phyloP scores from a whole-genome alignment of 2,113 vertebrate genomes.

The Corythoichthys intestinalis region DNA sequence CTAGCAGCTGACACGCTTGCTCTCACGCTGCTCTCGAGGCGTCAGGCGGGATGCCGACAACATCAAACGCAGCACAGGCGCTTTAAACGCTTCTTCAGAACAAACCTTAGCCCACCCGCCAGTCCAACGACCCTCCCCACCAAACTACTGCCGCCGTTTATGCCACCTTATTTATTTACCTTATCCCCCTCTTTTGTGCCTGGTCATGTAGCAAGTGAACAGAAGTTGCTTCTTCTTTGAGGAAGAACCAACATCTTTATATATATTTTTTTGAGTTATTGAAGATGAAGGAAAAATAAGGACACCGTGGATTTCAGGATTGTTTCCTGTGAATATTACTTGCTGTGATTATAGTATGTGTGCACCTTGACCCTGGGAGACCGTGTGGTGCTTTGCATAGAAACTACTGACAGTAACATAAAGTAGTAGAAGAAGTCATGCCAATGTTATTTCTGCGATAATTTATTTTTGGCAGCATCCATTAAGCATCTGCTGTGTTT shows the following conservation, averaged over 20 bases:
- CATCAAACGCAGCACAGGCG: conserved; percentile 29
- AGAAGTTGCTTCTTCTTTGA: neutral
- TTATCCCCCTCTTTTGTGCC: neutral
- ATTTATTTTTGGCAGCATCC: too few species aligned
- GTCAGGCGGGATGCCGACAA: neutral
- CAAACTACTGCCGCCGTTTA: neutral
- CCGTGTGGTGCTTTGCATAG: too few species aligned
- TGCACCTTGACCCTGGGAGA: too few species aligned
- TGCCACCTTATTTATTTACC: neutral
- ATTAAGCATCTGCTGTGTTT: too few species aligned
- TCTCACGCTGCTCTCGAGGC: conserved; percentile 27
- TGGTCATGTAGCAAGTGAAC: neutral
- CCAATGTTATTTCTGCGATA: too few species aligned
- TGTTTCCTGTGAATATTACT: too few species aligned
- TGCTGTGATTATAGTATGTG: too few species aligned
- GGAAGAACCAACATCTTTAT: neutral
- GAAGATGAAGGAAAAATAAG: too few species aligned
- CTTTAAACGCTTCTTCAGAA: conserved; percentile 21
- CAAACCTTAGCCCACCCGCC: neutral
- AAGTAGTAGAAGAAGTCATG: too few species aligned
- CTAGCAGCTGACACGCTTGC: conserved; percentile 32
- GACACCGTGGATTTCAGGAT: too few species aligned
- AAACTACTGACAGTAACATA: too few species aligned
- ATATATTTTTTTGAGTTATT: too few species aligned
- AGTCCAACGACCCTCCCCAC: neutral